These are phyloP conservation scores for Rostratula benghalensis DNA, from an alignment of 2,113 vertebrate genomes.

Conservation along the genomic window DNA sequence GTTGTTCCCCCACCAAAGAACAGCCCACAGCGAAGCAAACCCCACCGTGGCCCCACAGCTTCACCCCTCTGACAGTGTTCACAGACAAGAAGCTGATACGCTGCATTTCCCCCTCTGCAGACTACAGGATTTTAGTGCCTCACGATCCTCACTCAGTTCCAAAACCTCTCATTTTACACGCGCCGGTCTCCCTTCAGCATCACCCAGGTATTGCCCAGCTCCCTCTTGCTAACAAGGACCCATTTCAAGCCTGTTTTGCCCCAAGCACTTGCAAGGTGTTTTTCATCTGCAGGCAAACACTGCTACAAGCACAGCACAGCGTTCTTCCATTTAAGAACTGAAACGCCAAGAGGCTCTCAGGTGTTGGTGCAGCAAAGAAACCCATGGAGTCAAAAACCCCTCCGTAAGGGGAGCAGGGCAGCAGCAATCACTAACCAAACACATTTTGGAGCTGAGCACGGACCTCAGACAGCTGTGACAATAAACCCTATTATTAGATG, in stretches of 20 bases:
- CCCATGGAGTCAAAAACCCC: not conserved
- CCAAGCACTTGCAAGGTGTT: fast-evolving
- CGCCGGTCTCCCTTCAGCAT: not conserved
- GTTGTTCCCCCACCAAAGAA: not conserved
- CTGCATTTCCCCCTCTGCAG: not conserved
- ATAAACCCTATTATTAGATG: constrained; percentile 18
- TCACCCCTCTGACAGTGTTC: fast-evolving
- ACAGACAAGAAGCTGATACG: fast-evolving
- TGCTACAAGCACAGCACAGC: fast-evolving
- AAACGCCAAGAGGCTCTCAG: not conserved
- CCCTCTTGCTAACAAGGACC: fast-evolving
- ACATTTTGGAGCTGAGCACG: not conserved
- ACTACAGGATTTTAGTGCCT: not conserved
- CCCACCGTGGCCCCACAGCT: not conserved
- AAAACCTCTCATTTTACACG: not conserved
- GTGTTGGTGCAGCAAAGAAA: not conserved
- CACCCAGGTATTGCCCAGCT: not conserved
- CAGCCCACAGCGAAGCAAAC: not conserved
- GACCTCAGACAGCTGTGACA: not conserved
- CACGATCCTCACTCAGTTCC: fast-evolving
- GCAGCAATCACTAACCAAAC: not conserved
- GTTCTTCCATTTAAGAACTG: not conserved
- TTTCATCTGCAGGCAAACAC: not conserved
- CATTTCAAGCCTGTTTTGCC: not conserved
- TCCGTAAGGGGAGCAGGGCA: fast-evolving